phyloP scores from a whole-genome alignment of 1,140 invertebrate genomes.

The Ips nitidus region DNA sequence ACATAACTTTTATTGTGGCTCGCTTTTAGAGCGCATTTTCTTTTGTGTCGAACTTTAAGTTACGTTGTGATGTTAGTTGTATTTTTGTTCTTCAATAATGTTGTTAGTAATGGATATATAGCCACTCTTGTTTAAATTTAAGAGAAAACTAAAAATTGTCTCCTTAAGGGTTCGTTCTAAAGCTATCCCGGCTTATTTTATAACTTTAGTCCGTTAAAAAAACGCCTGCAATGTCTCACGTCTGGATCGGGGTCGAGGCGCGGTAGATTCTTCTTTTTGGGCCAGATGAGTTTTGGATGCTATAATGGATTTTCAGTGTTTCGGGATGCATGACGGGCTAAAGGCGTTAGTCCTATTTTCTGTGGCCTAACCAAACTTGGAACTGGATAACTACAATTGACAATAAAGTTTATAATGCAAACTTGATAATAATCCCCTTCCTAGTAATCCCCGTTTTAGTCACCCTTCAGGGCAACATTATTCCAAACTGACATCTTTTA shows the following conservation, averaged over 20 bases:
- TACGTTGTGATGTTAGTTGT: no score
- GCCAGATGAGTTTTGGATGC: conserved; percentile 29
- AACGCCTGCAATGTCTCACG: conserved; percentile 23
- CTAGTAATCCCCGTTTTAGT: not conserved
- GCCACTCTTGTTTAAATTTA: no score
- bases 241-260: conserved; percentile 21
- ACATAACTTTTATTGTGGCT: conserved; percentile 30
- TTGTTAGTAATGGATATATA: no score
- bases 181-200: conserved; percentile 17
- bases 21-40: conserved; percentile 15
- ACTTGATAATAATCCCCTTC: conserved; percentile 16
- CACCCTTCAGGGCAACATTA: not conserved
- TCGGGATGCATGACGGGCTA: conserved; percentile 27
- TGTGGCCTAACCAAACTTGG: conserved; percentile 31
- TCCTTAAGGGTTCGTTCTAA: conserved; percentile 1
- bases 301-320: conserved; percentile 32
- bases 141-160: not conserved
- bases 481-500: no score
- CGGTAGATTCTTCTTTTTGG: conserved; percentile 26
- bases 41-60: not conserved
- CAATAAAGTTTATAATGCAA: conserved; percentile 26
- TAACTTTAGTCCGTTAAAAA: conserved; percentile 18
- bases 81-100: no score
- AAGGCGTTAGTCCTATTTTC: conserved; percentile 31
- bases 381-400: conserved; percentile 21